Conservation (phyloP, 2,113 vertebrate genomes). For the Theristicus caerulescens region DNA sequence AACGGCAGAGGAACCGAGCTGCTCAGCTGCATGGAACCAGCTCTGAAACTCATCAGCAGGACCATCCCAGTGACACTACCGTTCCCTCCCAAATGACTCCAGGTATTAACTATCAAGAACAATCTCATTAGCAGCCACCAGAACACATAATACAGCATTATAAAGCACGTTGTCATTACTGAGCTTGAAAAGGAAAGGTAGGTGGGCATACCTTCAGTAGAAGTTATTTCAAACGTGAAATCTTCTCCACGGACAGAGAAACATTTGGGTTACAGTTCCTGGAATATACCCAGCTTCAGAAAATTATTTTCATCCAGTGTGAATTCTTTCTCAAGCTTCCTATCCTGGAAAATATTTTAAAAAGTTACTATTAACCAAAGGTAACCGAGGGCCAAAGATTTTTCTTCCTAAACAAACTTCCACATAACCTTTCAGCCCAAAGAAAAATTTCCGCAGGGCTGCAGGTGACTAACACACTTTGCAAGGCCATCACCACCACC, state of each 20-base stretch:
- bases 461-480: accelerated
- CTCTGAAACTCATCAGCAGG: not conserved
- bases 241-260: constrained; percentile 82
- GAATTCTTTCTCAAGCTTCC: not conserved
- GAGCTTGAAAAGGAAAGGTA: not conserved
- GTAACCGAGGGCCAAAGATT: not conserved
- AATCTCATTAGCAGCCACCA: not conserved
- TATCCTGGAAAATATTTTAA: constrained; percentile 9
- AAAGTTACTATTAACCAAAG: not conserved
- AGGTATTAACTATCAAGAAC: not conserved
- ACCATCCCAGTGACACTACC: not conserved
- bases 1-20: not conserved
- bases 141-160: accelerated
- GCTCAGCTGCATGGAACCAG: accelerated
- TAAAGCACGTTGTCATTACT: accelerated
- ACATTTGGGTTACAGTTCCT: constrained; percentile 84
- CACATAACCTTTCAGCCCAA: not conserved
- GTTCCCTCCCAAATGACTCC: not conserved
- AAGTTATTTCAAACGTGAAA: constrained; percentile 71
- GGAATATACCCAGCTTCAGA: constrained; percentile 70
- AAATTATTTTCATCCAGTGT: constrained; percentile 76
- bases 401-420: not conserved
- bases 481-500: not conserved
- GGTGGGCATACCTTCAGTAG: constrained; percentile 50
- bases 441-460: accelerated